Evolutionary conservation across 2,888 invertebrate genomes (phyloP).

Genomic region (Drosophila longiperda): DNA sequence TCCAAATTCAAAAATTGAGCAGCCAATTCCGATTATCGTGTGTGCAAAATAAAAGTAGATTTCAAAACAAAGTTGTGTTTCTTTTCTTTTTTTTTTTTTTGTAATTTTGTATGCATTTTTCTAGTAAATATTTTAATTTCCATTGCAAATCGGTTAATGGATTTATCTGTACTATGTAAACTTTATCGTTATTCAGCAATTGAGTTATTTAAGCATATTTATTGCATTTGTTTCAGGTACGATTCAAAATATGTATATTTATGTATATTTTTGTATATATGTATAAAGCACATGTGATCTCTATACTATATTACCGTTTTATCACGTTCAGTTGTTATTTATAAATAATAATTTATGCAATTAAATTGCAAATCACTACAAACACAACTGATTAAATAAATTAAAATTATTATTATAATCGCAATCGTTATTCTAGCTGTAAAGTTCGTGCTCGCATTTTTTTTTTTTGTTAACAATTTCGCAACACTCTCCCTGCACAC

Average conservation of each 20-base stretch:
- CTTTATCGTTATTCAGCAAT: not conserved
- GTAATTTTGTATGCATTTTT: not conserved
- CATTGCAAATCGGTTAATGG: not conserved
- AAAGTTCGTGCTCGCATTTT: conserved; percentile 55
- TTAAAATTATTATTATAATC: conserved; percentile 46
- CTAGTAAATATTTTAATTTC: conserved; percentile 1
- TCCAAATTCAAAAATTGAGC: not conserved
- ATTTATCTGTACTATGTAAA: conserved; percentile 3
- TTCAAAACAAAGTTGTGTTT: not conserved
- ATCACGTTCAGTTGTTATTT: conserved; percentile 50
- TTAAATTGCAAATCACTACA: conserved; percentile 66
- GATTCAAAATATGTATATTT: not conserved
- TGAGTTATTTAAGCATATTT: conserved; percentile 15
- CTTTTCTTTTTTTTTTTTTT: no score
- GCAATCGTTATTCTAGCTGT: conserved; percentile 20
- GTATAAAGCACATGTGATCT: conserved; percentile 34
- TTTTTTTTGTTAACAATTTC: conserved; percentile 62
- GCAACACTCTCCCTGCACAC: not conserved
- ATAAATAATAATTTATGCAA: conserved; percentile 70
- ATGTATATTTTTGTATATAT: not conserved
- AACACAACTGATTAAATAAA: conserved; percentile 61
- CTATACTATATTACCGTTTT: conserved; percentile 15
- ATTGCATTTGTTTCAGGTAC: conserved; percentile 6
- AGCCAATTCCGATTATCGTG: conserved; percentile 13
- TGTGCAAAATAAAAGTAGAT: conserved; percentile 15